Evolutionary conservation across 2,113 vertebrate species (phyloP).

Genomic region (Felis chaus): DNA sequence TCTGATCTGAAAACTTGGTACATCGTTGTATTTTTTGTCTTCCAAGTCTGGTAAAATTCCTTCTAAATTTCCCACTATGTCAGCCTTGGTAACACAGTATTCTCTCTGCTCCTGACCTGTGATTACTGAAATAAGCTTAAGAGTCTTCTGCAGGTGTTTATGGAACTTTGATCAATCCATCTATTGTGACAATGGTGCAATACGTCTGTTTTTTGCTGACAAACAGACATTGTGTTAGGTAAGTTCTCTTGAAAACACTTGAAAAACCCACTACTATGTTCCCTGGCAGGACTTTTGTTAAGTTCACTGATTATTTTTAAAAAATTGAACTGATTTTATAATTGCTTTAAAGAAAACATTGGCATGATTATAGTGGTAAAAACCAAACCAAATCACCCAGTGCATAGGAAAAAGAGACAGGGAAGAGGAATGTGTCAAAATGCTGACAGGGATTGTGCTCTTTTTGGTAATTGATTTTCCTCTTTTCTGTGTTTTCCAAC

Average conservation of each 20-base stretch:
- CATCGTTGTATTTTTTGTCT: background rate
- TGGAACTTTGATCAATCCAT: background rate
- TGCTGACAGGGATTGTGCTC: background rate
- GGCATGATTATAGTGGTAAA: background rate
- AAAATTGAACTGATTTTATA: slow-evolving; percentile 42
- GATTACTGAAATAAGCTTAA: background rate
- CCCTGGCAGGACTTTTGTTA: background rate
- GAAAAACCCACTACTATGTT: background rate
- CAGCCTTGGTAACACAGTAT: background rate
- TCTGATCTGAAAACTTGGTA: slow-evolving; percentile 14
- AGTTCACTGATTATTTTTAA: background rate
- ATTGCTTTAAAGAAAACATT: slow-evolving; percentile 23
- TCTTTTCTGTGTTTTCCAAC: background rate
- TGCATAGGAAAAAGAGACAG: background rate
- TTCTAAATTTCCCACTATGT: background rate
- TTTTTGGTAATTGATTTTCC: slow-evolving; percentile 36
- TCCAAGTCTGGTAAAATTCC: slow-evolving; percentile 19
- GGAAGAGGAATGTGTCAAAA: background rate
- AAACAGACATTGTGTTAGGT: background rate
- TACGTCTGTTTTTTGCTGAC: background rate
- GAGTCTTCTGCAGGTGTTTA: background rate
- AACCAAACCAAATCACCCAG: background rate
- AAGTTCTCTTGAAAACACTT: background rate
- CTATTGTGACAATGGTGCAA: background rate
- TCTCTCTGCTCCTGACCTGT: background rate